Evolutionary conservation across 2,113 vertebrate species (phyloP), one percentile per base, ranked within the genome.

Genomic region (Oryzias javanicus): DNA sequence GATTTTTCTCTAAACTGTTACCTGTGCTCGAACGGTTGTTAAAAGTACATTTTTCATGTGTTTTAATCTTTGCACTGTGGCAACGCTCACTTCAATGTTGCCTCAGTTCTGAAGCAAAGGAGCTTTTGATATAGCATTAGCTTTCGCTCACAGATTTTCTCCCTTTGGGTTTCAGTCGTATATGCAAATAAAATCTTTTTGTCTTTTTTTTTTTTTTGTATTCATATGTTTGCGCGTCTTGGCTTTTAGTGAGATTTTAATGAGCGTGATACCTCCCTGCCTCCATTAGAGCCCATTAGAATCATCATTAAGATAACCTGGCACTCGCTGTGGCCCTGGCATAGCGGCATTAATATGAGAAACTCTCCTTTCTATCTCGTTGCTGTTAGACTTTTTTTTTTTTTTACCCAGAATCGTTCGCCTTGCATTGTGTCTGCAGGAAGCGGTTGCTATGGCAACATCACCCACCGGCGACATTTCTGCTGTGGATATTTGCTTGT

Each of bases 201-300:
- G 22, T 60, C 10, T 60, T 44, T 18, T 18, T n/a, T n/a, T n/a
- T 54, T 49, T 46, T 56, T 46, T 18, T 63, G 29, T 56, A 55
- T 46, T 56, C 25, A 15, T 41, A 25, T 17, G 65, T 72, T 55
- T 59, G 54, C 69, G 22, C 64, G 68, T 60, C 15, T 47, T 8
- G 46, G 55, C 54, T 84, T 88, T 91, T 92, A 91, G 91, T 90
- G 87, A 91, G 89, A 64, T 47, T 70, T 64, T 56, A 35, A 35
- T 58, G 75, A 60, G 76, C 79, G 10, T 49, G 71, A 81, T 82
- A 62, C 62, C 80, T 86, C 64, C 59, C 68, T 76, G 66, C 81
- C 80, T 79, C 83, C 84, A 90, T 92, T 92, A 90, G 73, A 80
- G 55, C 83, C 86, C 82, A 91, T 91, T 91, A 91, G 86, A 89